Evolutionary conservation across 2,888 invertebrate genomes (phyloP).

Genomic region (Protonemura montana): DNA sequence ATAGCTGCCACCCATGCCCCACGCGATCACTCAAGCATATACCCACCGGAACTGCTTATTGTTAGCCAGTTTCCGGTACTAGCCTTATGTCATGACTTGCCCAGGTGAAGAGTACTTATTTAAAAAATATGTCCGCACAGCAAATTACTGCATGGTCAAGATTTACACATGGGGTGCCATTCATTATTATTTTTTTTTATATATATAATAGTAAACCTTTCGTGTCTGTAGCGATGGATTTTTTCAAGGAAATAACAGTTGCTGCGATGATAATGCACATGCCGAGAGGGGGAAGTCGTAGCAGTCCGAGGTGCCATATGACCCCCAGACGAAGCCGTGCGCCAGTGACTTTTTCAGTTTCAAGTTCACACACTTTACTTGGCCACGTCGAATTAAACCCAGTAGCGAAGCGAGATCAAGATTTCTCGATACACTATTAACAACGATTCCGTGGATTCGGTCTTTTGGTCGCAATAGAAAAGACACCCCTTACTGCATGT

Average conservation of each 20-base stretch:
- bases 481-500: background rate
- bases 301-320: background rate
- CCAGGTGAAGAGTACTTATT: background rate
- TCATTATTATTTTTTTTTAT: background rate
- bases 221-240: background rate
- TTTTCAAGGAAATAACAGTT: background rate
- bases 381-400: background rate
- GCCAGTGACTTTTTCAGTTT: background rate
- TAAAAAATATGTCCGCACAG: background rate
- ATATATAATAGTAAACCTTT: background rate
- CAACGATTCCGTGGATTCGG: background rate
- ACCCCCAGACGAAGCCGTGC: background rate
- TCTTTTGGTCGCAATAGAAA: background rate
- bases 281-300: background rate
- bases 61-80: constrained; percentile 32
- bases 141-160: background rate
- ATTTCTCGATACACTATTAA: background rate
- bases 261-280: background rate
- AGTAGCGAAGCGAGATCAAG: background rate
- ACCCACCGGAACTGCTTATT: constrained; percentile 38
- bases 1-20: background rate
- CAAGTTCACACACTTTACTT: background rate
- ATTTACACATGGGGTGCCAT: background rate
- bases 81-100: constrained; percentile 26
- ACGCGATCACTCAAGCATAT: constrained; percentile 29